Evolutionary conservation across 2,888 invertebrate genomes (phyloP).

Genomic region (Ferrisia virgata): DNA sequence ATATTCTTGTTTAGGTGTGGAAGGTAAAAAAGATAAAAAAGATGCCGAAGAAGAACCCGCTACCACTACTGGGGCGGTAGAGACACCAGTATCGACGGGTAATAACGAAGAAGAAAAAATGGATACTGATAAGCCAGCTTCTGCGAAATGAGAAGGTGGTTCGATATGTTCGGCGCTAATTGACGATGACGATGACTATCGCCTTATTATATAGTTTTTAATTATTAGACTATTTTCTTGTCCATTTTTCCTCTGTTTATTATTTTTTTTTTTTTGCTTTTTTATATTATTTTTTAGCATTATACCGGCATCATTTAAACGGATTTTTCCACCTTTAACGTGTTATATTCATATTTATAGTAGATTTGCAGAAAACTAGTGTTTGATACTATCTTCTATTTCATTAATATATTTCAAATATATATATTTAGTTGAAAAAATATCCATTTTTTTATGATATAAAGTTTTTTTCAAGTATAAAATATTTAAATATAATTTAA

Average conservation of each 20-base stretch:
- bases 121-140: constrained; percentile 25
- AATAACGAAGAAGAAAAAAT: constrained; percentile 18
- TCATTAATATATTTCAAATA: constrained; percentile 17
- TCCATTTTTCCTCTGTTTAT: background rate
- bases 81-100: background rate
- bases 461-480: background rate
- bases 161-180: background rate
- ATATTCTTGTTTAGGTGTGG: constrained; percentile 54
- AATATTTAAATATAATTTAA: constrained; percentile 15
- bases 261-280: constrained; percentile 11
- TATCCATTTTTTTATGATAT: background rate
- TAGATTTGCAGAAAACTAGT: background rate
- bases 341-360: background rate
- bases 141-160: background rate
- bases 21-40: constrained; percentile 60
- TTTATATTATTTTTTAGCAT: constrained; percentile 25
- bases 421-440: background rate
- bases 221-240: background rate
- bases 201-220: background rate
- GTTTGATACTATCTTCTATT: constrained; percentile 1
- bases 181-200: background rate
- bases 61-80: background rate
- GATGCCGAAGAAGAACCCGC: constrained; percentile 52
- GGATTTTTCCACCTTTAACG: background rate
- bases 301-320: background rate